Percentiles rank a stretch among this genome's conserved stretches.
phyloP scores from a whole-genome alignment of 2,888 invertebrate genomes.

The Trichopoda pennipes region DNA sequence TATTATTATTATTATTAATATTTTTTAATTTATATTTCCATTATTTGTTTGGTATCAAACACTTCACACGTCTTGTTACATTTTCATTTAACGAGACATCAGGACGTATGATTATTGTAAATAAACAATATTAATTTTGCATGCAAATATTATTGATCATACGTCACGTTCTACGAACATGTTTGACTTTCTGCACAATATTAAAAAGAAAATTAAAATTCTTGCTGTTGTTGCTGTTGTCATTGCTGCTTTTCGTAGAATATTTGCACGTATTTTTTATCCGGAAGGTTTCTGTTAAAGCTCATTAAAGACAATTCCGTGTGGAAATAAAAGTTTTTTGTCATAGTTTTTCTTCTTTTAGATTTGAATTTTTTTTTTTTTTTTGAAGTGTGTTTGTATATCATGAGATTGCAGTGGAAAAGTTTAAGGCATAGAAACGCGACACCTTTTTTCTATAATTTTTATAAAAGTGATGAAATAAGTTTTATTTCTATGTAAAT shows the following conservation, averaged over 20 bases:
- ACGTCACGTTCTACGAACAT: conserved; percentile 45
- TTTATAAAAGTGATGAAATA: too few species aligned
- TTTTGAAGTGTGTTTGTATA: too few species aligned
- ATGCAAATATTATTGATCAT: conserved; percentile 45
- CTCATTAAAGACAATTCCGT: too few species aligned
- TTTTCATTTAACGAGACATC: conserved; percentile 32
- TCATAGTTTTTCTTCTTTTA: too few species aligned
- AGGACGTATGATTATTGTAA: conserved; percentile 41
- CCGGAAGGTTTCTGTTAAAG: too few species aligned
- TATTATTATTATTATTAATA: background rate
- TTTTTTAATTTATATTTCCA: background rate
- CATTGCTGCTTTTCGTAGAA: background rate
- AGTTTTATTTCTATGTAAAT: too few species aligned
- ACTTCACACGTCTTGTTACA: conserved; percentile 5
- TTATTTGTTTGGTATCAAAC: background rate
- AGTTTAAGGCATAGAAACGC: too few species aligned
- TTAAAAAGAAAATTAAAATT: conserved; percentile 3
- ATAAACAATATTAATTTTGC: conserved; percentile 28
- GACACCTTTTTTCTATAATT: too few species aligned
- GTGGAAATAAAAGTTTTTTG: too few species aligned
- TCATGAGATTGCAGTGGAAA: too few species aligned
- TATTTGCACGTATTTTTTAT: background rate
- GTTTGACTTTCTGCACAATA: conserved; percentile 15
- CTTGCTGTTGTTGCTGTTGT: background rate
- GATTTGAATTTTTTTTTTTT: too few species aligned